Percentiles rank a stretch among this genome's conserved stretches.
These are phyloP conservation scores for Euplagia quadripunctaria DNA, from an alignment of 2,888 invertebrate species.

Conservation along the genomic window DNA sequence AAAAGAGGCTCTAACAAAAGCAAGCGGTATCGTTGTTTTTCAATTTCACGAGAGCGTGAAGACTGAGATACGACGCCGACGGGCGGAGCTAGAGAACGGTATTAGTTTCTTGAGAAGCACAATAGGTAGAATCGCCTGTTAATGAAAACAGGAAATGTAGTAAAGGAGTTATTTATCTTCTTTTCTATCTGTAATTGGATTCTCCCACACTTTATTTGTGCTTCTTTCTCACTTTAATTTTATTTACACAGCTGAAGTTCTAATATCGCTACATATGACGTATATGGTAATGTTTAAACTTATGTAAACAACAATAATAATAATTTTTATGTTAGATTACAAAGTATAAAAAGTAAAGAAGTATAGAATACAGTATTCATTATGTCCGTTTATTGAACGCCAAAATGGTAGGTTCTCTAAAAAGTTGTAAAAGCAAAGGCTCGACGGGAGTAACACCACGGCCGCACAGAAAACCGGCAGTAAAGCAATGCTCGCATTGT, in stretches of 20 bases:
- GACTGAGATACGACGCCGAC: conserved; percentile 50
- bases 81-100: conserved; percentile 23
- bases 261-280: too few relatives aligned
- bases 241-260: background rate
- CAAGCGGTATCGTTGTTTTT: conserved; percentile 76
- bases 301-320: too few relatives aligned
- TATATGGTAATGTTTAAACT: too few relatives aligned
- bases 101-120: conserved; percentile 31
- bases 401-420: too few relatives aligned
- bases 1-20: conserved; percentile 78
- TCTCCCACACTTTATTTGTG: background rate
- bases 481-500: too few relatives aligned
- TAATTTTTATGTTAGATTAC: too few relatives aligned
- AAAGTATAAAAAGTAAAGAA: too few relatives aligned
- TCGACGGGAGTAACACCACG: too few relatives aligned
- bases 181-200: conserved; percentile 12
- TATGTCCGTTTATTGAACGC: too few relatives aligned
- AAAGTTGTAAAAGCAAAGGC: too few relatives aligned
- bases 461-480: too few relatives aligned
- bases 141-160: conserved; percentile 30
- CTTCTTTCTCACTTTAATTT: background rate
- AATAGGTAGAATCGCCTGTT: conserved; percentile 28
- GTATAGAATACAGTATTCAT: too few relatives aligned
- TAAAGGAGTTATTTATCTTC: conserved; percentile 19
- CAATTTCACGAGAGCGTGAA: conserved; percentile 61